A percentile compares a stretch with the other conserved stretches of the same genome.
Conservation (phyloP, 92 coral and sea anemone genomes). For the Palythoa heliodiscus region DNA sequence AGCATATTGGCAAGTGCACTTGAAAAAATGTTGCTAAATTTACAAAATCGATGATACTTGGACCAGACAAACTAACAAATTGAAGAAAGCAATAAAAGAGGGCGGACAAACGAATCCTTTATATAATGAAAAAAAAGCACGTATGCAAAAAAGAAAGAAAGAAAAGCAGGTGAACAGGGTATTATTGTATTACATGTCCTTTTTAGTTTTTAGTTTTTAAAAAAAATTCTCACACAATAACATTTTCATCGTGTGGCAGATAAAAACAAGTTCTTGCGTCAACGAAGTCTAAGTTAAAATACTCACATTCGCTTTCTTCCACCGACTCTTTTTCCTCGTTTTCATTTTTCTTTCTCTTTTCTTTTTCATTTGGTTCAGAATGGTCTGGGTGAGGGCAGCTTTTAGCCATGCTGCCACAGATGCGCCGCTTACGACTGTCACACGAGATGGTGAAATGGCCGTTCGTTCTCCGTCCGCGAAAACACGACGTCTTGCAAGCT, state of each 20-base stretch:
- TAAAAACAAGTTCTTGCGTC: background rate
- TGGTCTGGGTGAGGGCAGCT: constrained; percentile 81
- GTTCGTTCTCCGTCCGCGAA: constrained; percentile 37
- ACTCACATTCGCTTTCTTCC: constrained; percentile 55
- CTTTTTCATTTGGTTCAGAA: constrained; percentile 59
- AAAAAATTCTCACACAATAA: background rate
- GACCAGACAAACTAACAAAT: too few species aligned
- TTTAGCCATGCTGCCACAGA: constrained; percentile 92
- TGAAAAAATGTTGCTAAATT: too few species aligned
- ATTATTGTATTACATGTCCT: too few species aligned
- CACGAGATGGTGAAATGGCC: constrained; percentile 41
- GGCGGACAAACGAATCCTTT: too few species aligned
- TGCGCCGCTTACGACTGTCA: constrained; percentile 69
- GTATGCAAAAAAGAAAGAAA: too few species aligned
- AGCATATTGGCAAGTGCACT: too few species aligned
- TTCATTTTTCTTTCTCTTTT: constrained; percentile 64
- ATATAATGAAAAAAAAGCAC: too few species aligned
- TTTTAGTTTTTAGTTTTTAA: too few species aligned
- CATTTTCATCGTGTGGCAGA: background rate
- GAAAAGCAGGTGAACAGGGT: too few species aligned
- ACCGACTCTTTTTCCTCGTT: constrained; percentile 63
- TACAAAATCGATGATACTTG: too few species aligned
- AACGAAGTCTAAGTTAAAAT: background rate
- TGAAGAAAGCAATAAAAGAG: too few species aligned
- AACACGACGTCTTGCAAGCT: constrained; percentile 72